Base-by-base conservation (phyloP, 1,140 invertebrate genomes). In the Drosophila tani region DNA sequence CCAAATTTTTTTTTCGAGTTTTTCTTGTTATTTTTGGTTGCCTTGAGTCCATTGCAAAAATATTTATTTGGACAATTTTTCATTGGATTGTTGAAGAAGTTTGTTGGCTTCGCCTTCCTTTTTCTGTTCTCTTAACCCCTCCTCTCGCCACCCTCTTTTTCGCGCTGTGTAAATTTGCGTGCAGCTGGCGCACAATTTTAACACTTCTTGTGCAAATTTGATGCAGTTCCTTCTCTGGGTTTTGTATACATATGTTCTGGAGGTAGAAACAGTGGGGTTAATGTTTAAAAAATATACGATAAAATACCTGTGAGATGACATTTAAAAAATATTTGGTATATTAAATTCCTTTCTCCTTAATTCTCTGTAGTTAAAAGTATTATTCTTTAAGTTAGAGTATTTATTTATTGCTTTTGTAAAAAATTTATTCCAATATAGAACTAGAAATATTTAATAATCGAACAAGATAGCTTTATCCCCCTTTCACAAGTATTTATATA, bases 181-280 rank as follows among this genome's bases (percentile, higher is more conserved):
- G 81, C 81, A 74, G 79, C 65, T 83, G 82, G 76, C 73, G 65
- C 76, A 84, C 62, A 76, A 80, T 84, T 83, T 83, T 84, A 80
- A 85, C 82, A 85, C 82, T 85, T 85, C 62, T 85, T 85, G 82
- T 85, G 82, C 64, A 81, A 85, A 84, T 84, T 84, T 78, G 49
- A 85, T 67, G 78, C 77, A 84, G 55, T 75, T 83, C 40, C 38
- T 63, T 68, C 45, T 41, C 27, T 17, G 46, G 51, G 53, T 59
- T 24, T 77, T 55, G 19, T 64, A 51, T 53, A 50, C 9, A 49
- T 53, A 55, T 47, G 71, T 69, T 68, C 68, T 69, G 59, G 58
- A 68, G 64, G 59, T 64, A 55, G 50, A 6, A 57, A 59, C 51
- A 66, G 75, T 69, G 5, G 9, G 19, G 41, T 7, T 1, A n/a